phyloP scores from a whole-genome alignment of 2,113 vertebrate species.

The Motacilla tschutschensis region DNA sequence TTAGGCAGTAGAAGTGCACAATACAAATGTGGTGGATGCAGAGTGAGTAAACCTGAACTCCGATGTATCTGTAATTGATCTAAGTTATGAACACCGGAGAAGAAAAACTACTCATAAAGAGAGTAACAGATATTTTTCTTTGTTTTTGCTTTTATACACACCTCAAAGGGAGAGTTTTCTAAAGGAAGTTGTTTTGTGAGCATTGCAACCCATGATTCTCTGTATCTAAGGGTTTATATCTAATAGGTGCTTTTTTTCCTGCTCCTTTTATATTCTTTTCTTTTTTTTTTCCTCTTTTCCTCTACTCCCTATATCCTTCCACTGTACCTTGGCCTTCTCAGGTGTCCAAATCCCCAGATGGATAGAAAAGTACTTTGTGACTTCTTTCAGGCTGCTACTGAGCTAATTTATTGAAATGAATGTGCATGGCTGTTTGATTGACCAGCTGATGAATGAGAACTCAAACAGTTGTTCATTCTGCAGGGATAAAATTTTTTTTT shows the following conservation, averaged over 20 bases:
- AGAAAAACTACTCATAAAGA: background rate
- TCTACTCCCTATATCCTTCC: background rate
- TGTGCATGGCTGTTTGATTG: background rate
- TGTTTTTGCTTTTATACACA: background rate
- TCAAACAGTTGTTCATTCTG: background rate
- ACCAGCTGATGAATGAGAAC: background rate
- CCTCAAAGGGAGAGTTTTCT: background rate
- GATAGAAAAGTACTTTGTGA: background rate
- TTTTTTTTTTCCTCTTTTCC: background rate
- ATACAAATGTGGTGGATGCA: background rate
- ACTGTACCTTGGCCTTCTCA: background rate
- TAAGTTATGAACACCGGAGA: rapidly evolving
- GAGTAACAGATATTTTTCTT: background rate
- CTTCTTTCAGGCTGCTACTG: background rate
- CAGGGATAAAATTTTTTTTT: background rate
- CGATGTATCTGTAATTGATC: background rate
- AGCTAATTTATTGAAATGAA: background rate
- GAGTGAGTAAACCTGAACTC: background rate
- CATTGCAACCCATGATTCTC: background rate
- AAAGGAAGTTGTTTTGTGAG: background rate
- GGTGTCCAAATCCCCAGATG: background rate
- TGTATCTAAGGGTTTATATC: background rate
- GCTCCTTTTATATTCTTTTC: rapidly evolving
- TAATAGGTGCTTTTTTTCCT: background rate
- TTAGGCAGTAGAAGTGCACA: background rate